phyloP scores from a whole-genome alignment of 2,888 invertebrate genomes.

The Steinernema scapterisci region DNA sequence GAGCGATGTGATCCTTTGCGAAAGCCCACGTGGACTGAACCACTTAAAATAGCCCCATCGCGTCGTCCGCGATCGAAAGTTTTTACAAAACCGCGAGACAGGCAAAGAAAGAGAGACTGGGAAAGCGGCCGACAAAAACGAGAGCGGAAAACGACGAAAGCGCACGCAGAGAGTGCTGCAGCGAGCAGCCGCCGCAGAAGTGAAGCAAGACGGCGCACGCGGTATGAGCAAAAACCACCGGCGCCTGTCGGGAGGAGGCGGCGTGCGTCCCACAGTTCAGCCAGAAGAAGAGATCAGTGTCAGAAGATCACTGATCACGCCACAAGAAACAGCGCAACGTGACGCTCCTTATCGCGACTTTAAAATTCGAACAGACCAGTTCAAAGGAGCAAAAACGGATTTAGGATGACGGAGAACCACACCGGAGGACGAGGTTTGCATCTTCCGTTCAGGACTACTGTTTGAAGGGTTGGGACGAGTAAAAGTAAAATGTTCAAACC shows the following conservation, averaged over 20 bases:
- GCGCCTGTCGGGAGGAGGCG: neutral
- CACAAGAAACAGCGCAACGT: too few species aligned
- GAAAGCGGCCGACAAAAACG: neutral
- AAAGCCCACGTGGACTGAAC: slow-evolving; percentile 2
- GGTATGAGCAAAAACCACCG: neutral
- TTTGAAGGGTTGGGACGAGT: too few species aligned
- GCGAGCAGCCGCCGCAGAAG: neutral
- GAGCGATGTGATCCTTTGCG: neutral
- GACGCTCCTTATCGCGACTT: too few species aligned
- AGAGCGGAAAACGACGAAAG: neutral
- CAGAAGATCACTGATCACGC: neutral
- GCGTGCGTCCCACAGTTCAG: neutral
- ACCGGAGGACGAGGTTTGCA: too few species aligned
- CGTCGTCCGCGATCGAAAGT: too few species aligned
- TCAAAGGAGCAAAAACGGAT: too few species aligned
- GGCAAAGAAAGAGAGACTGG: neutral
- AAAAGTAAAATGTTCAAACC: too few species aligned
- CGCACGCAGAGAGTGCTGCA: neutral
- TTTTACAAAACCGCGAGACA: neutral
- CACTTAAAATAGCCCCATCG: neutral
- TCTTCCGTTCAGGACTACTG: too few species aligned
- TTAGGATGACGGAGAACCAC: too few species aligned
- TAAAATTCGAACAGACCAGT: too few species aligned
- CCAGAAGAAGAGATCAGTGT: neutral
- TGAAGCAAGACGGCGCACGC: slow-evolving; percentile 8